Evolutionary conservation across 2,888 invertebrate genomes (phyloP).

Genomic region (Lepidochitona cinerea): DNA sequence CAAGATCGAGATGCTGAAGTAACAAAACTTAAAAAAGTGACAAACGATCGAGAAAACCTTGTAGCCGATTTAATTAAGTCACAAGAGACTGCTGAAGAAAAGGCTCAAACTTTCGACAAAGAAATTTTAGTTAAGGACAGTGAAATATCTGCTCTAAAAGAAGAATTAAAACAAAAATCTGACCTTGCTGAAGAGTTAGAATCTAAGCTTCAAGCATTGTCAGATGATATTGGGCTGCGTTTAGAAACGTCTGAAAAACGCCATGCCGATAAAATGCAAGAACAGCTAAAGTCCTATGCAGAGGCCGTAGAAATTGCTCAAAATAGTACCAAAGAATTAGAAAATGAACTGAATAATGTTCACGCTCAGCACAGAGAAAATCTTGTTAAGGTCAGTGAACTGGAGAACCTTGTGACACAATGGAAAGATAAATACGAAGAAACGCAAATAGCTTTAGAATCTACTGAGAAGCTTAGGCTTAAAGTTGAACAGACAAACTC

Average conservation of each 20-base stretch:
- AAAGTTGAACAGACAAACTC: slow-evolving; percentile 23
- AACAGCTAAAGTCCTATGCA: not conserved
- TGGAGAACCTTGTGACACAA: not conserved
- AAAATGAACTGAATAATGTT: not conserved
- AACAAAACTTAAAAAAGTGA: not conserved
- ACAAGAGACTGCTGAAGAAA: not conserved
- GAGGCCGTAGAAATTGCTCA: not conserved
- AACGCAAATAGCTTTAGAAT: not conserved
- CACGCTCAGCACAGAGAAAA: not conserved
- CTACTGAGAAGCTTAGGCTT: not conserved
- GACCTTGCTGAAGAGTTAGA: not conserved
- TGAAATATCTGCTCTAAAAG: not conserved
- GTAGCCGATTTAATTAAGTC: not conserved
- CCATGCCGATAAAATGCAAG: not conserved
- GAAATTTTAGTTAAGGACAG: not conserved
- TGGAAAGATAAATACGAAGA: not conserved
- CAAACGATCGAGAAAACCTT: not conserved
- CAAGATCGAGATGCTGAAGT: not conserved
- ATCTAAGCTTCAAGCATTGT: not conserved
- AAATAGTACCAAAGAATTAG: not conserved
- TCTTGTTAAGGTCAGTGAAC: not conserved
- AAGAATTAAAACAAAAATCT: not conserved
- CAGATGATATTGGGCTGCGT: not conserved
- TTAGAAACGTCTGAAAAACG: not conserved
- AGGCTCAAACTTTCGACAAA: not conserved